Evolutionary conservation across 1,140 invertebrate species (phyloP).

Genomic region (Lasaia peninsularis): DNA sequence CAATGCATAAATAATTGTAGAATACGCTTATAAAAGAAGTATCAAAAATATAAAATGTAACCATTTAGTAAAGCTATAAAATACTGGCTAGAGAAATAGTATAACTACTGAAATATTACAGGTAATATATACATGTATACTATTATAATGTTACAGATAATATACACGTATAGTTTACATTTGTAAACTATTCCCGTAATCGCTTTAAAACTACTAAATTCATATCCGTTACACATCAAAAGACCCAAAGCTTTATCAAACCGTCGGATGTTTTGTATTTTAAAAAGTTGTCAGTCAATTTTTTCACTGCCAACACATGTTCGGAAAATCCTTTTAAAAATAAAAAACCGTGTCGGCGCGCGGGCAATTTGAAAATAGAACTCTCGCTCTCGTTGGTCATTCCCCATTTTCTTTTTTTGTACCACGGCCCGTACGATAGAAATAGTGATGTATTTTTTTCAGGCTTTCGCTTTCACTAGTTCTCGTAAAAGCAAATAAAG

Average conservation of each 20-base stretch:
- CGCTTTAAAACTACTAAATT: constrained; percentile 1
- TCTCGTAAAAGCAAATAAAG: constrained; percentile 71
- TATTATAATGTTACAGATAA: neutral
- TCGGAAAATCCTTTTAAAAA: constrained; percentile 49
- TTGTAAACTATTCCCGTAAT: neutral
- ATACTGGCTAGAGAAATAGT: no score
- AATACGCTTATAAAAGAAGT: no score
- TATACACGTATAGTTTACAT: neutral
- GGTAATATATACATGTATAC: no score
- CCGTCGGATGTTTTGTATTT: neutral
- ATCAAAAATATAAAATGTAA: no score
- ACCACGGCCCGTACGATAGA: constrained; percentile 58
- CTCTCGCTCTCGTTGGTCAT: constrained; percentile 57
- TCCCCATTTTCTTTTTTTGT: constrained; percentile 56
- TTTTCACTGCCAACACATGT: constrained; percentile 28
- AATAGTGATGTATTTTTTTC: constrained; percentile 73
- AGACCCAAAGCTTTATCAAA: constrained; percentile 3
- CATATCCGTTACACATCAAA: constrained; percentile 1
- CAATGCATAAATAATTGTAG: no score
- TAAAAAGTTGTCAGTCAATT: constrained; percentile 14
- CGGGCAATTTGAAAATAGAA: constrained; percentile 66
- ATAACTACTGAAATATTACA: no score
- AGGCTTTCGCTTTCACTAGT: constrained; percentile 63
- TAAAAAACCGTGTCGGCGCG: constrained; percentile 39
- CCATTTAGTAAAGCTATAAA: no score